Evolutionary conservation across 1,140 invertebrate genomes (phyloP).

Genomic region (Drosophila kanapiae): DNA sequence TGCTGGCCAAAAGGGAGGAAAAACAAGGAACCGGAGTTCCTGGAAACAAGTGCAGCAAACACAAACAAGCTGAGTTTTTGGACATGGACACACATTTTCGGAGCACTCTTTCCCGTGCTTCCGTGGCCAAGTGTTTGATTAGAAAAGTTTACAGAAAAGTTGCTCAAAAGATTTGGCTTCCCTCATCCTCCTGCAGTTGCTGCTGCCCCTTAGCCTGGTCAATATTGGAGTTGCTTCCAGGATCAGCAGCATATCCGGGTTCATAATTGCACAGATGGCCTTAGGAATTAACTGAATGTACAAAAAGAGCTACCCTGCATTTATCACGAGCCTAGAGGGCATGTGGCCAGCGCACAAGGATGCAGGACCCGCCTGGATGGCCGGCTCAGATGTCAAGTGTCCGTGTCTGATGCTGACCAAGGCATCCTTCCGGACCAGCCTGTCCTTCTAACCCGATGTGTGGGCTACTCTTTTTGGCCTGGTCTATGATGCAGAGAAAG

Average conservation of each 20-base stretch:
- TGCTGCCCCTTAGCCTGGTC: slow-evolving; percentile 9
- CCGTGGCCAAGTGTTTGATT: slow-evolving; percentile 73
- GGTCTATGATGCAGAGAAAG: slow-evolving; percentile 10
- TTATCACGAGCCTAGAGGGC: slow-evolving; percentile 12
- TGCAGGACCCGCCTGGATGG: slow-evolving; percentile 25
- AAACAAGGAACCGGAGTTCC: not conserved
- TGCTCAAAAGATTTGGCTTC: slow-evolving; percentile 59
- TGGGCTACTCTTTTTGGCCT: not conserved
- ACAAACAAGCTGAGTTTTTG: slow-evolving; percentile 72
- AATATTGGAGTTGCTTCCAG: slow-evolving; percentile 55
- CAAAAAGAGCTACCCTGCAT: slow-evolving; percentile 11
- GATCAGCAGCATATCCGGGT: slow-evolving; percentile 6
- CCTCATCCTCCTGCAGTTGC: slow-evolving; percentile 1
- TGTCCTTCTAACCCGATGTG: slow-evolving; percentile 24
- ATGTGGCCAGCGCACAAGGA: slow-evolving; percentile 1
- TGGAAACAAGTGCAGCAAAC: slow-evolving; percentile 39
- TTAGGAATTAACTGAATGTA: slow-evolving; percentile 40
- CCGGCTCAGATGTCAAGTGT: slow-evolving; percentile 44
- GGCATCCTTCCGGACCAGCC: slow-evolving; percentile 31
- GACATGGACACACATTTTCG: slow-evolving; percentile 19
- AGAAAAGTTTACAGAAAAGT: slow-evolving; percentile 70
- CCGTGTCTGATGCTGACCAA: slow-evolving; percentile 32
- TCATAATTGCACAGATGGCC: slow-evolving; percentile 47
- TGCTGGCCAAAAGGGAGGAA: slow-evolving; percentile 8
- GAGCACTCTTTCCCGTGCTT: slow-evolving; percentile 12